These are phyloP conservation scores for Rhinopithecus roxellana DNA, from an alignment of 2,113 vertebrate genomes.

Conservation along the genomic window DNA sequence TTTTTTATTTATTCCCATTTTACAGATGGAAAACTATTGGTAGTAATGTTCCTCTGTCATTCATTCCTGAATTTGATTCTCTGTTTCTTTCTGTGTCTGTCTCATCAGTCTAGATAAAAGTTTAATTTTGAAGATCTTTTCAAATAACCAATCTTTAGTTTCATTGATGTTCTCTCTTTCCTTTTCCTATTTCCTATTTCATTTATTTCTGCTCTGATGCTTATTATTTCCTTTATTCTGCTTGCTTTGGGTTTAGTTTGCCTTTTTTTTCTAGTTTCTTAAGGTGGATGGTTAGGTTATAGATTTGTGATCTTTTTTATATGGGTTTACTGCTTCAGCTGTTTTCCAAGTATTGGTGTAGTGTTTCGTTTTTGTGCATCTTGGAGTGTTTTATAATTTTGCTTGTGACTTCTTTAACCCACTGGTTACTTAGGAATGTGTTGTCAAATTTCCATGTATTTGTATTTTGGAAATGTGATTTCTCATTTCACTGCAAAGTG, in stretches of 20 bases:
- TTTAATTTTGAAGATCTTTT: constrained; percentile 4
- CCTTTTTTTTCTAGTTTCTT: neutral
- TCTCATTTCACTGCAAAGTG: neutral
- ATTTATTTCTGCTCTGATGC: neutral
- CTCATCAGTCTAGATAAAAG: neutral
- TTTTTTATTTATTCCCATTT: constrained; percentile 3
- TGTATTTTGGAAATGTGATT: neutral
- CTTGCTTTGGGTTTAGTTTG: neutral
- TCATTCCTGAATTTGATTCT: neutral
- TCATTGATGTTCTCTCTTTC: neutral
- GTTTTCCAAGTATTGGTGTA: neutral
- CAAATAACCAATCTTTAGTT: neutral
- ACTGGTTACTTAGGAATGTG: neutral
- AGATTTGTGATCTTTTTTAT: neutral
- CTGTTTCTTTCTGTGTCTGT: neutral
- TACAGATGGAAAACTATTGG: neutral
- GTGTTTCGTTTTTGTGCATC: neutral
- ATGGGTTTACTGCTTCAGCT: neutral
- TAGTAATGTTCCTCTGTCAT: neutral
- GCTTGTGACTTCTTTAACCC: neutral
- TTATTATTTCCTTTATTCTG: neutral
- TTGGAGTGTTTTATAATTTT: neutral
- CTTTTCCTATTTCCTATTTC: neutral
- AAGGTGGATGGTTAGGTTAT: neutral
- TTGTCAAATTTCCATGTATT: neutral